Conservation (phyloP, 2,797 vertebrate genomes). For the Myripristis jacobus region DNA sequence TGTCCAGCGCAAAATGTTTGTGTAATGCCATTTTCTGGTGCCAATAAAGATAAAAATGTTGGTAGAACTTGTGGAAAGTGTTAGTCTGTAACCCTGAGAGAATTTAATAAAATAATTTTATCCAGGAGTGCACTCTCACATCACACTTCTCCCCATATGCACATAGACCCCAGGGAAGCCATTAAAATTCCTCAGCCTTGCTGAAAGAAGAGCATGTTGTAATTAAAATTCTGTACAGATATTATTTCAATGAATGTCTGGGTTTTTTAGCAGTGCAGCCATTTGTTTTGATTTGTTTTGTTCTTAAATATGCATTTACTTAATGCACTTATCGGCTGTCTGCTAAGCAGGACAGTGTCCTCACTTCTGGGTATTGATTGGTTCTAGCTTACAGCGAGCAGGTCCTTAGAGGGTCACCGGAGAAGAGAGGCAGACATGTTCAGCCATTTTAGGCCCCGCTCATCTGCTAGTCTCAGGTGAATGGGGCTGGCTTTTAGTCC, state of each 20-base stretch:
- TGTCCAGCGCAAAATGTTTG: too few relatives aligned
- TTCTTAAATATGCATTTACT: slow-evolving; percentile 40
- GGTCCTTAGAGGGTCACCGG: slow-evolving; percentile 45
- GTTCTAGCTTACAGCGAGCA: slow-evolving; percentile 29
- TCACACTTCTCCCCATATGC: slow-evolving; percentile 45
- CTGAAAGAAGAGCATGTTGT: slow-evolving; percentile 43
- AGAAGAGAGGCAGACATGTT: slow-evolving; percentile 49
- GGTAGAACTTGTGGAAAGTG: background rate
- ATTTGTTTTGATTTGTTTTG: slow-evolving; percentile 34
- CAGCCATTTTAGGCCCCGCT: slow-evolving; percentile 67
- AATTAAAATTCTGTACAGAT: slow-evolving; percentile 50
- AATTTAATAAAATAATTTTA: slow-evolving; percentile 34
- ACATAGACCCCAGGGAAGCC: slow-evolving; percentile 53
- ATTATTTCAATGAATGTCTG: slow-evolving; percentile 28
- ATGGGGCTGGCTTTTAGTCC: slow-evolving; percentile 66
- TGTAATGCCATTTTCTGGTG: too few relatives aligned
- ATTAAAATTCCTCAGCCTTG: slow-evolving; percentile 56
- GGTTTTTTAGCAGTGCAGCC: slow-evolving; percentile 5
- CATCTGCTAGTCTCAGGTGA: slow-evolving; percentile 65
- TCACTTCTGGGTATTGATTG: slow-evolving; percentile 56
- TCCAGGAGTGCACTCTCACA: slow-evolving; percentile 49
- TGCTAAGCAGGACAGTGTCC: slow-evolving; percentile 22
- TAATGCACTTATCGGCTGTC: slow-evolving; percentile 12
- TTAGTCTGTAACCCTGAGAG: slow-evolving; percentile 13
- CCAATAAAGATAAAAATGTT: background rate